phyloP scores from a whole-genome alignment of 2,113 vertebrate genomes.

The Archocentrus centrarchus region DNA sequence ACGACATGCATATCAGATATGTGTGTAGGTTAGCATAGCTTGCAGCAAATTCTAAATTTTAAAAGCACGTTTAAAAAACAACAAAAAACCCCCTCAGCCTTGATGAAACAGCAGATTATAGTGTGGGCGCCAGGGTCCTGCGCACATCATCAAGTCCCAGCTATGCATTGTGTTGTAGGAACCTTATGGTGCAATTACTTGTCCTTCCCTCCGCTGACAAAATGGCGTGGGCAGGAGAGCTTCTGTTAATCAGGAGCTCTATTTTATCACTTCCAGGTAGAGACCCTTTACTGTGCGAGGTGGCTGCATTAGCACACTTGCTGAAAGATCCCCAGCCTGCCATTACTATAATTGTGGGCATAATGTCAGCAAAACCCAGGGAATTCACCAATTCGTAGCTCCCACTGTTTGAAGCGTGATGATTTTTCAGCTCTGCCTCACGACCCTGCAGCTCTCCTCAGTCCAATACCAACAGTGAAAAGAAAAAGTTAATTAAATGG shows the following conservation, averaged over 20 bases:
- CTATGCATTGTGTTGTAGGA: conserved; percentile 70
- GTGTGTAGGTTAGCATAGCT: conserved; percentile 4
- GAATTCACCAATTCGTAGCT: conserved; percentile 54
- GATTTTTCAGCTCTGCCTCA: conserved; percentile 41
- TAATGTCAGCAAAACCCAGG: conserved; percentile 59
- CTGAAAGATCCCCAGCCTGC: conserved; percentile 45
- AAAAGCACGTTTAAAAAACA: background rate
- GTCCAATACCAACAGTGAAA: conserved; percentile 24
- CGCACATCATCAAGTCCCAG: conserved; percentile 77
- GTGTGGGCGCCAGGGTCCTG: conserved; percentile 72
- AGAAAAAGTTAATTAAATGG: conserved; percentile 64
- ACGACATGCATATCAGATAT: background rate
- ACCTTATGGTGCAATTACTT: conserved; percentile 77
- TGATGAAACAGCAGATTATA: conserved; percentile 55
- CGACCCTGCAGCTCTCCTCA: conserved; percentile 38
- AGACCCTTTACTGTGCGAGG: conserved; percentile 45
- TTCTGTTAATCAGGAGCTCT: conserved; percentile 79
- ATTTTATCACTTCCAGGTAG: conserved; percentile 78
- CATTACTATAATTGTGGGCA: conserved; percentile 74
- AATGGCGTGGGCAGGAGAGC: conserved; percentile 73
- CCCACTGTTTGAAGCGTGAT: conserved; percentile 31
- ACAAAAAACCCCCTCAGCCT: background rate
- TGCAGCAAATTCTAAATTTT: conserved; percentile 40
- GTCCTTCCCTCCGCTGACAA: conserved; percentile 68
- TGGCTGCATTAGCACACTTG: conserved; percentile 69